These are phyloP conservation scores for Apostichopus leukothele DNA, from an alignment of 53 echinoderm and acorn worm genomes.

Conservation along the genomic window DNA sequence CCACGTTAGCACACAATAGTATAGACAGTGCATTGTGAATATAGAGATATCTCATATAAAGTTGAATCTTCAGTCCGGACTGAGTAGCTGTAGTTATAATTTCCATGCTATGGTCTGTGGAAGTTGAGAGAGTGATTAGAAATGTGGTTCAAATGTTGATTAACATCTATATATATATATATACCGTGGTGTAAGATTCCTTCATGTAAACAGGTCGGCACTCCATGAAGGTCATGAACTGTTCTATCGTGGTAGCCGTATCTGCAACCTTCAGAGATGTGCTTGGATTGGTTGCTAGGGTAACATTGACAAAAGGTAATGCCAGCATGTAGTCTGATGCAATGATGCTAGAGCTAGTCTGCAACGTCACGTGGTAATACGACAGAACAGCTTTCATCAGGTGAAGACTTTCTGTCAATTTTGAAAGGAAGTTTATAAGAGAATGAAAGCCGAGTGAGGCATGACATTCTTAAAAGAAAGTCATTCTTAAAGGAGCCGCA, in stretches of 20 bases:
- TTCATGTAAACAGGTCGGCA: constrained; percentile 80
- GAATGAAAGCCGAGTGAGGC: too few relatives aligned
- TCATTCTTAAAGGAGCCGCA: too few relatives aligned
- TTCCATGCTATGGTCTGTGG: background rate
- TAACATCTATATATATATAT: background rate
- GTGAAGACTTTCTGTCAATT: constrained; percentile 30
- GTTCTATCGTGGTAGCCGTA: constrained; percentile 51
- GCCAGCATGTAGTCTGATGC: constrained; percentile 87
- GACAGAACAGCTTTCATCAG: constrained; percentile 91
- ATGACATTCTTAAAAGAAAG: too few relatives aligned
- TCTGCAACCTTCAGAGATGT: constrained; percentile 35
- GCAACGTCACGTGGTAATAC: constrained; percentile 80
- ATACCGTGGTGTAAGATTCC: constrained; percentile 78
- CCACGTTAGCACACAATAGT: too few relatives aligned
- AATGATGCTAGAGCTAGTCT: constrained; percentile 68
- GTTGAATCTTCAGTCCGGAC: too few relatives aligned
- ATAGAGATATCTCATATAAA: too few relatives aligned
- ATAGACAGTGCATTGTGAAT: too few relatives aligned
- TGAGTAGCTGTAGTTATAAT: too few relatives aligned
- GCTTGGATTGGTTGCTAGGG: constrained; percentile 38
- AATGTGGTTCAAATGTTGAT: background rate
- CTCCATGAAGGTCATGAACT: constrained; percentile 79
- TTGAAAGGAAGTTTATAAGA: too few relatives aligned
- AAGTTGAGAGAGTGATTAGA: background rate
- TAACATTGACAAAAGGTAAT: constrained; percentile 73